Evolutionary conservation across 1,140 invertebrate species (phyloP), one percentile per base, ranked within the genome.

Genomic region (Aphaenogaster floridana): DNA sequence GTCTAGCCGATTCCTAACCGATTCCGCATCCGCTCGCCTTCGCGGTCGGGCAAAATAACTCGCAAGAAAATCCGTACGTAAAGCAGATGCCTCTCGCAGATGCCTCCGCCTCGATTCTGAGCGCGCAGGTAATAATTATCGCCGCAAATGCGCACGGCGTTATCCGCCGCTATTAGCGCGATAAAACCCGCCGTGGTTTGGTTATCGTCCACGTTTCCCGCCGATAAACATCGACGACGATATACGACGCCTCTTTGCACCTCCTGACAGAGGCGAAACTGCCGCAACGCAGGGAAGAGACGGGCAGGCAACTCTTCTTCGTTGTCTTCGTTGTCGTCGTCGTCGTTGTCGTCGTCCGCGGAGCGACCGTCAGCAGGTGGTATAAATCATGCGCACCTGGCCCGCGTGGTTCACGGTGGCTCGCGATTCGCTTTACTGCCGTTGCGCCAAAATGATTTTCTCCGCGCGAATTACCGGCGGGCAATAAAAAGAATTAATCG

Each of bases 71-170:
- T 83, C 17, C 48, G 72, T 66, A 57, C 39, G 50, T 63, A 57
- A 57, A 48, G 69, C 42, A 34, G 52, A 59, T 72, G 9, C 36
- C 77, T 36, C 48, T 64, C 63, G 57, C 86, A 76, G 78, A 90
- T 90, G 28, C 28, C 79, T 50, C 57, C 48, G 61, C n/a, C 69
- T 57, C 76, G 86, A 90, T 88, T 59, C 89, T 63, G 61, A 79
- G 71, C 54, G 80, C 77, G 80, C 48, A 57, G 59, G 64, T 83
- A 88, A 88, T 88, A 91, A 91, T 91, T 91, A 91, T 90, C 76
- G 45, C 34, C 57, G n/a, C 15, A 21, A 15, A 50, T 61, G 48
- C 11, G 45, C 28, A 2, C 48, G 17, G 57, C 89, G 81, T 86
- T 90, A 78, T 77, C 86, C 89, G 15, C 11, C 59, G 54, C 86